phyloP scores from a whole-genome alignment of 1,140 invertebrate species.

The Drosophila asahinai region DNA sequence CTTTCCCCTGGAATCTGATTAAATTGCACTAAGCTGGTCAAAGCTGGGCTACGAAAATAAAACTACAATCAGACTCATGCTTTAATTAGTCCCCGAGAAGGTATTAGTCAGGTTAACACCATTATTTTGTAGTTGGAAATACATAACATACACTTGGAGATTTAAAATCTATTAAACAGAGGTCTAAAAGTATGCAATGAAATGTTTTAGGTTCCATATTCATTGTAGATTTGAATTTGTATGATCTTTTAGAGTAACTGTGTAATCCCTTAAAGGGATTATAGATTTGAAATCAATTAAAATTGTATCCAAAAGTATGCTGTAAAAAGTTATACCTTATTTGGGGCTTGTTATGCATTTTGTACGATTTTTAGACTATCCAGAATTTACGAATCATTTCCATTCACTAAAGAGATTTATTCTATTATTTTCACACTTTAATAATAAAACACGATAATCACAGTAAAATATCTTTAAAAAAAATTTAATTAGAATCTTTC shows the following conservation, averaged over 20 bases:
- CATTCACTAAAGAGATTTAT: too few relatives aligned
- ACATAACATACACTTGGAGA: background rate
- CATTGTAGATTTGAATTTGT: background rate
- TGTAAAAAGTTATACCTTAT: too few relatives aligned
- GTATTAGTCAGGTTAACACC: too few relatives aligned
- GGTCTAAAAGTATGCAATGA: background rate
- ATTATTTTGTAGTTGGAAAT: background rate
- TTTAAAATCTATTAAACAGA: background rate
- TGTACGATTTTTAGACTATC: too few relatives aligned
- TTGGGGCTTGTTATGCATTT: too few relatives aligned
- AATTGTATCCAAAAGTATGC: too few relatives aligned
- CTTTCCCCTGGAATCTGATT: slow-evolving; percentile 22
- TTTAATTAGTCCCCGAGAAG: background rate
- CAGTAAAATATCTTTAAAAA: too few relatives aligned
- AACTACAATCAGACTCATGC: background rate
- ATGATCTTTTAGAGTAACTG: background rate
- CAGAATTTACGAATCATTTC: too few relatives aligned
- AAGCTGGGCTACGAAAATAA: background rate
- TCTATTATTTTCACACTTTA: too few relatives aligned
- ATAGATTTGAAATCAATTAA: too few relatives aligned
- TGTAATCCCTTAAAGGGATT: background rate
- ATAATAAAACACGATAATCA: too few relatives aligned
- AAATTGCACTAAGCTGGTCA: background rate
- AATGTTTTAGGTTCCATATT: background rate
- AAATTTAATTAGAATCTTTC: too few relatives aligned